Evolutionary conservation across 1,140 invertebrate genomes (phyloP).

Genomic region (Drosophila novamexicana): DNA sequence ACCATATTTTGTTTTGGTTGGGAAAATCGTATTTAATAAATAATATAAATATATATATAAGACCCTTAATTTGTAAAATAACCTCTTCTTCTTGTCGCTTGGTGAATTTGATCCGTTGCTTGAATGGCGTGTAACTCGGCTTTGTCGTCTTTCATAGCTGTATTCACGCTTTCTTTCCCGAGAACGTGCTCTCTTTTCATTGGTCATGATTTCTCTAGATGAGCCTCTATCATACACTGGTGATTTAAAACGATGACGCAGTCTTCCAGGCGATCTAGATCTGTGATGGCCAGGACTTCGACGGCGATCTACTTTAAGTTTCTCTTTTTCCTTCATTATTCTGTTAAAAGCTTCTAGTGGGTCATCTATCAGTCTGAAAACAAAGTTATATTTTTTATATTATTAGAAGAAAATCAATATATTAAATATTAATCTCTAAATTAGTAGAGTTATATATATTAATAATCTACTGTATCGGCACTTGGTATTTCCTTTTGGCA

Average conservation of each 20-base stretch:
- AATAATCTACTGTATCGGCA: no score
- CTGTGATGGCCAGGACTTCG: constrained; percentile 64
- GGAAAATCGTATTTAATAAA: constrained; percentile 5
- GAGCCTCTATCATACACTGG: constrained; percentile 61
- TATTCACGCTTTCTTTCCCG: constrained; percentile 72
- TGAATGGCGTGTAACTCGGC: constrained; percentile 48
- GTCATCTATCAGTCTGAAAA: constrained; percentile 89
- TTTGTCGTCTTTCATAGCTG: constrained; percentile 55
- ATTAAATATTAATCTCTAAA: not conserved
- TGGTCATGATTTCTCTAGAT: constrained; percentile 45
- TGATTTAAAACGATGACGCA: constrained; percentile 61
- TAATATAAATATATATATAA: constrained; percentile 33
- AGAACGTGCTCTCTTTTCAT: constrained; percentile 64
- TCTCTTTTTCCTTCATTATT: constrained; percentile 93
- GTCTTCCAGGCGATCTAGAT: constrained; percentile 70
- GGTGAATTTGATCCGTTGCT: constrained; percentile 64
- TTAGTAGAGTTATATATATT: no score
- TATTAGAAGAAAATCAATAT: not conserved
- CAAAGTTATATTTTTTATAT: not conserved
- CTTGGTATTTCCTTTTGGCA: no score
- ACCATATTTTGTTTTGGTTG: not conserved
- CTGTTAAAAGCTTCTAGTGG: constrained; percentile 93
- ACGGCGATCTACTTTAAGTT: constrained; percentile 87
- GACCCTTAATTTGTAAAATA: constrained; percentile 43
- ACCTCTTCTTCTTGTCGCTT: constrained; percentile 76